Base-by-base conservation (phyloP, 1,140 invertebrate genomes). In the Sipha flava region DNA sequence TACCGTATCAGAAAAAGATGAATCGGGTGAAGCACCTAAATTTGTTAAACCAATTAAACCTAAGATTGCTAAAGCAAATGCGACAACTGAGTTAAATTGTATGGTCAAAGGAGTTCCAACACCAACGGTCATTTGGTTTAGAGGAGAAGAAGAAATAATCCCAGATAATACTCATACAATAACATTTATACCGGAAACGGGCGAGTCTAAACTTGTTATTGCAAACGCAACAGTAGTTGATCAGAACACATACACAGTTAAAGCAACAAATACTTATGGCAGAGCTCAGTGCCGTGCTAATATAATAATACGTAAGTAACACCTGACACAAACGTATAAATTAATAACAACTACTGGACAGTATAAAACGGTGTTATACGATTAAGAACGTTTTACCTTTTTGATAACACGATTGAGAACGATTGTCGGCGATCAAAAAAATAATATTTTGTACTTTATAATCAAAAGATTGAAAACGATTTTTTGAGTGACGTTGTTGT, bases 81-180 rank as follows among this genome's bases (percentile, higher is more conserved):
- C 89, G 79, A 85, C 86, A 70, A 89, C 90, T 2, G 85, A 86
- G 6, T 83, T 92, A 0, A 87, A 89, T 82, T 93, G 92, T 83
- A 85, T 86, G 12, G 90, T 93, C 4, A 88, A 85, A 3, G 93
- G 92, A n/a, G 89, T 88, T 79, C 93, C 93, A 23, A 84, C 87
- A 2, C 93, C 92, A 0, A 88, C 89, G 79, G 87, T 94, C 0
- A 90, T 89, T 83, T 94, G 93, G 92, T 92, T 89, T 82, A 88
- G 88, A 68, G 88, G 88, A 18, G 87, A 90, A 3, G 85, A 89
- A 81, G 89, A 91, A 84, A 85, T 94, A 3, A 86, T 87, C 79
- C 89, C 91, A 29, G 85, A 88, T 81, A 85, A 87, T 80, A 86
- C 84, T 4, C 86, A 86, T 0, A 87, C 88, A 82, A 87, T 92